Evolutionary conservation across 2,113 vertebrate genomes (phyloP), one percentile per base, ranked within the genome.

Genomic region (Trichechus manatus): DNA sequence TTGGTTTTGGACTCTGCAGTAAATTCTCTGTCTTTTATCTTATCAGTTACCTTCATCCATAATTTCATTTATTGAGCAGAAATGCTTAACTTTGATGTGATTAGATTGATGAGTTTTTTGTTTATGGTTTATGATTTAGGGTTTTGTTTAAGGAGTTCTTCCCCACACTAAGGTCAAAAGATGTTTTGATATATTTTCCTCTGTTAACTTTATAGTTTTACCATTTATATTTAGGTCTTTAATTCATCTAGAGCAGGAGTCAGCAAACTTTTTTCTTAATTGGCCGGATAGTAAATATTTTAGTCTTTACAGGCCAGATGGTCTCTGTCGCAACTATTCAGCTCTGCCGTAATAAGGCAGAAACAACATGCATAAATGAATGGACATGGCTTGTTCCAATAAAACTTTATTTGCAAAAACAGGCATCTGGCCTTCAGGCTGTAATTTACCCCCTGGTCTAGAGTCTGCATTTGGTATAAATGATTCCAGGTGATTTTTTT

Each of bases 231-330:
- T 87, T 42, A 81, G 3, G 27, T 61, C 25, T 96, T 87, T 36
- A 78, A 5, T 66, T 92, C 47, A n/a, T 80, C 27, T 80, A 80
- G 25, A 92, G 36, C 13, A 84, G 59, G 63, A 84, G 9, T 93
- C 44, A 86, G 22, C 39, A 89, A 39, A 59, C 22, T 29, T 53
- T 87, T 53, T 96, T 91, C 66, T 82, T 91, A 53, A 91, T 78
- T 27, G 47, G 27, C 68, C 59, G 85, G 15, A 14, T n/a, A 42
- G 39, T 91, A 86, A 66, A 19, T 83, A 44, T 72, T 74, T 86
- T 70, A 89, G 92, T 87, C 25, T 63, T 50, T 23, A 9, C 17
- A 74, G 33, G 31, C 36, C 27, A 33, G 3, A 42, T 61, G 31
- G 5, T 53, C 80, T 53, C 74, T 89, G 9, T 92, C 4, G 56